A percentile compares a stretch with the other conserved stretches of the same genome.
Conservation (phyloP, 2,888 invertebrate species). For the Diaprepes abbreviatus region DNA sequence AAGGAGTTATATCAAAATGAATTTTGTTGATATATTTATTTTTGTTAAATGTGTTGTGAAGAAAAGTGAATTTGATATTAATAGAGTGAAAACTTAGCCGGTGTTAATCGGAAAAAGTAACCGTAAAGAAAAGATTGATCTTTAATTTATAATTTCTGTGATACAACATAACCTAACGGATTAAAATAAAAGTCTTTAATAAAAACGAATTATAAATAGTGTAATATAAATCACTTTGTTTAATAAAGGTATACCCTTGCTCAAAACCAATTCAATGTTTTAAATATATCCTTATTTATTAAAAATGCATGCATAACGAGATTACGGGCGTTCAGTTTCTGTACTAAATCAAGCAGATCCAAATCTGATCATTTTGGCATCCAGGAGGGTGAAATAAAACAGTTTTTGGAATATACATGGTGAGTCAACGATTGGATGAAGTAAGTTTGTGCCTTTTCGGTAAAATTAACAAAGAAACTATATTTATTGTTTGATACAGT, state of each 20-base stretch:
- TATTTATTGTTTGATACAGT: no score
- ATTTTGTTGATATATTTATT: not conserved
- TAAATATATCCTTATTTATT: no score
- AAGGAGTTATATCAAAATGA: not conserved
- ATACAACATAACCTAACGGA: slow-evolving; percentile 28
- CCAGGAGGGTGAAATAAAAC: no score
- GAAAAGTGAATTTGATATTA: not conserved
- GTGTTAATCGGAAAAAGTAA: not conserved
- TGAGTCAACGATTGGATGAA: no score
- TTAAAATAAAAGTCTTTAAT: slow-evolving; percentile 29
- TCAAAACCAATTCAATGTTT: slow-evolving; percentile 14
- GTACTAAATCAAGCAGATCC: no score
- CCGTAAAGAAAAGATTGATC: slow-evolving; percentile 26
- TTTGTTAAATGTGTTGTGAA: not conserved
- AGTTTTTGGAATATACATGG: no score
- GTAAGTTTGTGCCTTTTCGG: no score
- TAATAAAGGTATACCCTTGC: not conserved
- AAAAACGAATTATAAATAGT: slow-evolving; percentile 46
- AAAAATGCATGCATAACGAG: no score
- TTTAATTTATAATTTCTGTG: slow-evolving; percentile 31
- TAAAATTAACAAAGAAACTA: no score
- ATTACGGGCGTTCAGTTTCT: no score
- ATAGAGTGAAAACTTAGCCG: not conserved
- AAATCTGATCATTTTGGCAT: no score
- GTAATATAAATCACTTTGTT: slow-evolving; percentile 37